A percentile compares a stretch with the other conserved stretches of the same genome.
Evolutionary conservation across 2,113 vertebrate genomes (phyloP).

Genomic region (Megaptera novaeangliae): DNA sequence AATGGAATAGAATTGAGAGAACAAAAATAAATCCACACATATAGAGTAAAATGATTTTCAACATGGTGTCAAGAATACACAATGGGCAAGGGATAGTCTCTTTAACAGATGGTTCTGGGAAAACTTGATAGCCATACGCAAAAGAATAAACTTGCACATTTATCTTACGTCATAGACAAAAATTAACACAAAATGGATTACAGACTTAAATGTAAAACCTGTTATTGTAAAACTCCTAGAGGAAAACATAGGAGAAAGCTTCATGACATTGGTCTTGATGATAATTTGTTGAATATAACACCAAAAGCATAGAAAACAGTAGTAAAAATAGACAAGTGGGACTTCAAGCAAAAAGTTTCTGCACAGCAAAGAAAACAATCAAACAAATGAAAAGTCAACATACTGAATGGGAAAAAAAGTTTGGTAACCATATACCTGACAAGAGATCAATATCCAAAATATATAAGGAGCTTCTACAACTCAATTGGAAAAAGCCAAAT

Average conservation of each 20-base stretch:
- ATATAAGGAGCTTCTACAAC: background rate
- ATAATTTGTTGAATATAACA: background rate
- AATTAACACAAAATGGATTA: background rate
- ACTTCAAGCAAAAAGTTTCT: background rate
- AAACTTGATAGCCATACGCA: background rate
- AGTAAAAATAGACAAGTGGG: background rate
- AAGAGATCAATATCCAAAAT: background rate
- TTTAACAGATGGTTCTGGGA: background rate
- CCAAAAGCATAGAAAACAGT: background rate
- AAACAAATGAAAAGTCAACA: background rate
- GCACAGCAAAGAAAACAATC: background rate
- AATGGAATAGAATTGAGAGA: background rate
- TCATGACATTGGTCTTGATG: background rate
- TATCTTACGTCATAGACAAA: background rate
- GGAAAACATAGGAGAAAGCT: background rate
- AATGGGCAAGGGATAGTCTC: background rate
- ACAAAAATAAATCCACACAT: background rate
- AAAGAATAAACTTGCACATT: background rate
- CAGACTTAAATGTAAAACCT: background rate
- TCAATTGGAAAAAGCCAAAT: background rate
- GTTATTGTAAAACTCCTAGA: background rate
- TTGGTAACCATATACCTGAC: background rate
- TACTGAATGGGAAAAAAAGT: background rate
- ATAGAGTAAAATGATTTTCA: background rate
- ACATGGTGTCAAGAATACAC: background rate